Base-by-base conservation (phyloP, 2,888 invertebrate species). In the Euspilapteryx auroguttella region DNA sequence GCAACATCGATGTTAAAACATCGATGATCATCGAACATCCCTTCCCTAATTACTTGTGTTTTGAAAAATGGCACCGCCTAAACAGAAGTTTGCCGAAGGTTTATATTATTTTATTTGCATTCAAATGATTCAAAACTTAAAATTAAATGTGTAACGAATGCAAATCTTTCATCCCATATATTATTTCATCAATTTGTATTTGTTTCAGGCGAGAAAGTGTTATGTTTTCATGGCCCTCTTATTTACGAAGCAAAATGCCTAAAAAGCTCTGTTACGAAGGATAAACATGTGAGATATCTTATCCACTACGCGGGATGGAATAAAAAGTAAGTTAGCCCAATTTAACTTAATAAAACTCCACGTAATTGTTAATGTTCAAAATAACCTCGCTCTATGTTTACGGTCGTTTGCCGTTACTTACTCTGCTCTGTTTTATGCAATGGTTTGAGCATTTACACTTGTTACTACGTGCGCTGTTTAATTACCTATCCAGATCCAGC, bases 301-400 rank as follows among this genome's bases (percentile, higher is more conserved):
- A 94, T 97, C 38, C 97, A 97, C 63, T 97, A 97, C 59, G 94
- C 94, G 39, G 96, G 96, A 2, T 97, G 97, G 97, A 97, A 94
- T 55, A 97, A 96, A 78, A 96, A 93, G 94, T 95, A 79, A 73
- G 80, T 62, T 30, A 4, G 7, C 11, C 2, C 12, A 23, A 3
- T 23, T 11, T 20, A 2, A 20, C 2, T n/a, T 3, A 20, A 20
- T 3, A 20, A 9, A 20, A 20, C 21, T n/a, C n/a, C n/a, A 20
- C 3, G 2, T 20, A 9, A 9, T 20, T 2, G 2, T 8, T 2
- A 9, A 3, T 2, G 9, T 9, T 20, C 2, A 20, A 8, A 20
- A 8, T 9, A 20, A 20, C 2, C 8, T 2, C 21, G n/a, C 21
- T 22, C 22, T n/a, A 22, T 22, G 2, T 10, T 3, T 22, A 5